phyloP scores from a whole-genome alignment of 2,888 invertebrate species.

The Helobdella robusta region DNA sequence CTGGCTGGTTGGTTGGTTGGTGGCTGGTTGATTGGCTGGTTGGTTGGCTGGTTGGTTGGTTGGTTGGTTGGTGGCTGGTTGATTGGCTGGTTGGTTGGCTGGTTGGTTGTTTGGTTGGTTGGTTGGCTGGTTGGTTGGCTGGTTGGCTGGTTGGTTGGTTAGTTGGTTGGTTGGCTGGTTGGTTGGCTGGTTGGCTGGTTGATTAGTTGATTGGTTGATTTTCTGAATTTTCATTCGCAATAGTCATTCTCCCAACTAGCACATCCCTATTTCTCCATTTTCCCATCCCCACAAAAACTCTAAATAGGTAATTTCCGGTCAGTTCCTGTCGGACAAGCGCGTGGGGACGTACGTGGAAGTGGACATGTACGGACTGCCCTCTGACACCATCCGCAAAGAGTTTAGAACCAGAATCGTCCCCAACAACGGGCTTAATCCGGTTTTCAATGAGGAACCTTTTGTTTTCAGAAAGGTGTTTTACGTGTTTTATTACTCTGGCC shows the following conservation, averaged over 20 bases:
- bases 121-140: too few relatives aligned
- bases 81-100: too few relatives aligned
- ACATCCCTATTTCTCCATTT: neutral
- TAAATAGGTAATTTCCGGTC: slow-evolving; percentile 82
- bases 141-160: too few relatives aligned
- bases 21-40: too few relatives aligned
- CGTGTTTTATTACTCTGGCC: too few relatives aligned
- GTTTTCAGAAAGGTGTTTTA: slow-evolving; percentile 75
- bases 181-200: too few relatives aligned
- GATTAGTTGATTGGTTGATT: too few relatives aligned
- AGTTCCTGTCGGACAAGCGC: slow-evolving; percentile 96
- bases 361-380: slow-evolving; percentile 91
- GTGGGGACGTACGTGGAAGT: slow-evolving; percentile 98
- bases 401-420: slow-evolving; percentile 91
- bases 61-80: too few relatives aligned
- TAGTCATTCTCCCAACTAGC: neutral
- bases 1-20: neutral
- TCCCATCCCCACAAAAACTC: neutral
- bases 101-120: too few relatives aligned
- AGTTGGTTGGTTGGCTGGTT: too few relatives aligned
- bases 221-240: neutral
- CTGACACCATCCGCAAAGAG: slow-evolving; percentile 95
- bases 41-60: too few relatives aligned
- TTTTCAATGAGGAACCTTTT: slow-evolving; percentile 97
- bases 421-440: slow-evolving; percentile 93